Percentiles rank a stretch among this genome's conserved stretches.
phyloP scores from a whole-genome alignment of 2,888 invertebrate genomes.

The Digitonthophagus gazella region DNA sequence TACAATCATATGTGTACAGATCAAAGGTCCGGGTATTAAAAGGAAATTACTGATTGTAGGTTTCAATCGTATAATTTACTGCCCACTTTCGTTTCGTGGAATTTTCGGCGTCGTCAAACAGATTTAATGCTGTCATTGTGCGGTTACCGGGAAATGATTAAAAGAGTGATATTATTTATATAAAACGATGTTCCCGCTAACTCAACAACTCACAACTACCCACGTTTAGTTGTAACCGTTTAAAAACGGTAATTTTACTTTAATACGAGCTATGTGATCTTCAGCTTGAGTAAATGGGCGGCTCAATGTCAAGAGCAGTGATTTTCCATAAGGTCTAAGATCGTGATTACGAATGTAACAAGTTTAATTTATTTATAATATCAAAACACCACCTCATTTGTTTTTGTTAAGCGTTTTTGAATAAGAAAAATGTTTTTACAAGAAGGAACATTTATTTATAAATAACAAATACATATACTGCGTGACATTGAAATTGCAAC shows the following conservation, averaged over 20 bases:
- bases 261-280: neutral
- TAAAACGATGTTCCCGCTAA: slow-evolving; percentile 19
- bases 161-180: slow-evolving; percentile 20
- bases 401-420: too few species aligned
- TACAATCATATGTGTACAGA: neutral
- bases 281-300: neutral
- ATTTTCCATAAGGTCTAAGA: neutral
- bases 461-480: too few species aligned
- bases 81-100: slow-evolving; percentile 27
- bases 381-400: too few species aligned
- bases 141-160: slow-evolving; percentile 23
- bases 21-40: slow-evolving; percentile 2
- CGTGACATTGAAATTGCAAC: too few species aligned
- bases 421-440: too few species aligned
- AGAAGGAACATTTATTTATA: too few species aligned
- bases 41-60: neutral
- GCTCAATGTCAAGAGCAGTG: neutral
- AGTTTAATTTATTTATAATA: too few species aligned
- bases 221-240: neutral
- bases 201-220: neutral
- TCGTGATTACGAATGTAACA: too few species aligned
- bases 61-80: slow-evolving; percentile 25
- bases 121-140: slow-evolving; percentile 22
- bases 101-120: slow-evolving; percentile 12
- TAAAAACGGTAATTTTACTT: neutral